A percentile compares a stretch with the other conserved stretches of the same genome.
phyloP scores from a whole-genome alignment of 2,113 vertebrate genomes.

The Rhadina sibilatrix region DNA sequence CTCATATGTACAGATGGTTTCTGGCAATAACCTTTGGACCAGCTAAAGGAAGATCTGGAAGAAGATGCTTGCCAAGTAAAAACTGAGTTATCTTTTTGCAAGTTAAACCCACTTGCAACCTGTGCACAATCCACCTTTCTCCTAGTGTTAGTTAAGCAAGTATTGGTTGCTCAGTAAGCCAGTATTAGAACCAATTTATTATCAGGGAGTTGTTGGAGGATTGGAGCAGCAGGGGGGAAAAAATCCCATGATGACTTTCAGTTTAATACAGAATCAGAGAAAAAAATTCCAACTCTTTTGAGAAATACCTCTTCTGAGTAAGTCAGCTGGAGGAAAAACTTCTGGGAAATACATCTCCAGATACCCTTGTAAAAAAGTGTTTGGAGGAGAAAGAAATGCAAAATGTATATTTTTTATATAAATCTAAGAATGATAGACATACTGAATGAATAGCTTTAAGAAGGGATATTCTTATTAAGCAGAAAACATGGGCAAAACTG shows the following conservation, averaged over 20 bases:
- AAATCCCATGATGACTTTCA: not conserved
- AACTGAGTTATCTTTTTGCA: not conserved
- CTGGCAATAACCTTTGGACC: not conserved
- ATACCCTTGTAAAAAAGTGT: not conserved
- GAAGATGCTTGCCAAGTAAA: not conserved
- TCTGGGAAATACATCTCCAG: not conserved
- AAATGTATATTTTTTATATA: not conserved
- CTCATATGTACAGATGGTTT: not conserved
- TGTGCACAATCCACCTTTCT: not conserved
- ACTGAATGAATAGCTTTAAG: not conserved
- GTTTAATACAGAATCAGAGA: not conserved
- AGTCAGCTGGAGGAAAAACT: not conserved
- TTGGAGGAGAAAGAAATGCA: not conserved
- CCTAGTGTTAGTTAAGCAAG: not conserved
- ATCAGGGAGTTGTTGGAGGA: not conserved
- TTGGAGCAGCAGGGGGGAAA: not conserved
- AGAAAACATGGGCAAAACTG: not conserved
- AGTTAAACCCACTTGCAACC: not conserved
- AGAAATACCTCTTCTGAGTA: not conserved
- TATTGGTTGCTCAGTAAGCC: not conserved
- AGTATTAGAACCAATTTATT: not conserved
- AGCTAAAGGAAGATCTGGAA: not conserved
- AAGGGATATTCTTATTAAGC: not conserved
- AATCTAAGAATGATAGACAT: not conserved
- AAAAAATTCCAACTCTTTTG: not conserved